These are phyloP conservation scores for Heliangelus exortis DNA, from an alignment of 2,797 vertebrate genomes.

Conservation along the genomic window DNA sequence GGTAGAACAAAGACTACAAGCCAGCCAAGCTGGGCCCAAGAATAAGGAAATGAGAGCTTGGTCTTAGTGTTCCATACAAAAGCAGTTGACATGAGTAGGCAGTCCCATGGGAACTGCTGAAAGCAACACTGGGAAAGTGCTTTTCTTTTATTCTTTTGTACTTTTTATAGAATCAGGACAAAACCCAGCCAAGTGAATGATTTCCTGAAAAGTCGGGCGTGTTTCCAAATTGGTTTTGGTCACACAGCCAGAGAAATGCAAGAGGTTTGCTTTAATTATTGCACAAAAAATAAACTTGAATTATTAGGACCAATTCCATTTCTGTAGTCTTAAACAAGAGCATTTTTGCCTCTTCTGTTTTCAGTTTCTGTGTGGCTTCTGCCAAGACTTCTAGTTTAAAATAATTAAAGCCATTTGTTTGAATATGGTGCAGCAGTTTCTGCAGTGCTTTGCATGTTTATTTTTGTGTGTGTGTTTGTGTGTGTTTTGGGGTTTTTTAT, in stretches of 20 bases:
- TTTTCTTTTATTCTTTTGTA: background rate
- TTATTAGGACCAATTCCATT: constrained; percentile 40
- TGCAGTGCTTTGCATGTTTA: constrained; percentile 30
- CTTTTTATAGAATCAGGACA: constrained; percentile 9
- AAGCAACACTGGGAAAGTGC: background rate
- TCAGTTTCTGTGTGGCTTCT: background rate
- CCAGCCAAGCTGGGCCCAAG: background rate
- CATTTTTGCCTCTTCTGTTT: constrained; percentile 35
- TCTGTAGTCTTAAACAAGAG: constrained; percentile 63
- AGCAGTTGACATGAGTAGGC: background rate
- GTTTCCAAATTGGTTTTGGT: constrained; percentile 48
- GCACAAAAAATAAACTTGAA: constrained; percentile 52
- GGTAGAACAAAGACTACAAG: background rate
- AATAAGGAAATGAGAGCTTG: background rate
- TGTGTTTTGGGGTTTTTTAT: background rate
- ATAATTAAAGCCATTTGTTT: constrained; percentile 66
- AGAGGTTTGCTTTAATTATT: constrained; percentile 43
- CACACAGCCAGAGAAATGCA: constrained; percentile 37
- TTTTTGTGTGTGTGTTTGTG: background rate
- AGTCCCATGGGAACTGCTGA: background rate
- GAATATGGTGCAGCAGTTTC: constrained; percentile 27
- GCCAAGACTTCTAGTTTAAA: constrained; percentile 39
- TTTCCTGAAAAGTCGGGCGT: constrained; percentile 27
- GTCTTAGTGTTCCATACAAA: background rate
- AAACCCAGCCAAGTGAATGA: constrained; percentile 40